Evolutionary conservation across 2,113 vertebrate genomes (phyloP).

Genomic region (Percina caprodes): DNA sequence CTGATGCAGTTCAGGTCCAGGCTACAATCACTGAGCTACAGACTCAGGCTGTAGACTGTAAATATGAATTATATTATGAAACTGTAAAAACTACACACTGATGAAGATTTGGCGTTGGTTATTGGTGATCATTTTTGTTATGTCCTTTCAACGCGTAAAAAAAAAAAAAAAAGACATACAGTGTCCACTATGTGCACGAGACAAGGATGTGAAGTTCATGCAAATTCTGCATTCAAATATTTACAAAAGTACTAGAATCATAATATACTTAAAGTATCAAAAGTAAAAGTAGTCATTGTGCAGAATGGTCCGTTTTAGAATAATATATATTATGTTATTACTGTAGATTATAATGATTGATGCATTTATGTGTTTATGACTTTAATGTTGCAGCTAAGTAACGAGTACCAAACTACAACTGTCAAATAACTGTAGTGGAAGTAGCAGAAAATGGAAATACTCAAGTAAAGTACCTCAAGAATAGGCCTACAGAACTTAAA

Average conservation of each 20-base stretch:
- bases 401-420: too few relatives aligned
- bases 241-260: too few relatives aligned
- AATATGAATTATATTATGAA: background rate
- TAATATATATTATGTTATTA: too few relatives aligned
- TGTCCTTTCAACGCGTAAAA: background rate
- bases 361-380: too few relatives aligned
- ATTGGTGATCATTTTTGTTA: background rate
- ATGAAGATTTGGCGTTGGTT: background rate
- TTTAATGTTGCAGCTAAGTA: too few relatives aligned
- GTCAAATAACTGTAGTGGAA: background rate
- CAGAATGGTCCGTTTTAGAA: too few relatives aligned
- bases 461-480: background rate
- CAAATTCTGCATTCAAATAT: too few relatives aligned
- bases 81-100: background rate
- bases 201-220: slow-evolving; percentile 5
- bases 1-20: background rate
- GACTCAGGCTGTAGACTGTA: background rate
- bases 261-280: too few relatives aligned
- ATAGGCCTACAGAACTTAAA: background rate
- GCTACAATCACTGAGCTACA: background rate
- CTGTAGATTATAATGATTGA: too few relatives aligned
- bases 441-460: too few relatives aligned
- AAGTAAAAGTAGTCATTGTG: too few relatives aligned
- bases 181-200: background rate
- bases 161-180: background rate